phyloP scores from a whole-genome alignment of 2,888 invertebrate genomes.

The Taenaris catops region DNA sequence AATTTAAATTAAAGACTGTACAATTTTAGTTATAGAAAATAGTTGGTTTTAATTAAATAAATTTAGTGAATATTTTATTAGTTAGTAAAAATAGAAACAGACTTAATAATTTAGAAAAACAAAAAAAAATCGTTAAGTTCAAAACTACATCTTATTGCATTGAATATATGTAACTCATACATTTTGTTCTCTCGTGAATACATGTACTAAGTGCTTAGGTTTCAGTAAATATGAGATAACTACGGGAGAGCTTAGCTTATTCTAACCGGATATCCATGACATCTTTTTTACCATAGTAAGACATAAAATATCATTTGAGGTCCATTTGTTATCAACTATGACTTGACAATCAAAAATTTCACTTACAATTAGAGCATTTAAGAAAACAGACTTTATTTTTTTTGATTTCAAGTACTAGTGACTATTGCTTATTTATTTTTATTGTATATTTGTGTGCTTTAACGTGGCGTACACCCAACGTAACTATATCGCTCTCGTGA shows the following conservation, averaged over 20 bases:
- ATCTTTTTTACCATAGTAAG: conserved; percentile 26
- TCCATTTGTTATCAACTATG: conserved; percentile 27
- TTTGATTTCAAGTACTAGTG: conserved; percentile 27
- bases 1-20: too few species aligned
- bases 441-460: conserved; percentile 37
- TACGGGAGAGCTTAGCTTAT: conserved; percentile 31
- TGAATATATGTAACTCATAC: too few species aligned
- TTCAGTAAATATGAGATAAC: conserved; percentile 18
- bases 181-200: conserved; percentile 23
- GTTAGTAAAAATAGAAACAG: too few species aligned
- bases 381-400: too few species aligned
- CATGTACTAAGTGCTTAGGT: conserved; percentile 23
- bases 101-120: too few species aligned
- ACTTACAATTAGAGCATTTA: too few species aligned
- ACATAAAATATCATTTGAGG: conserved; percentile 29
- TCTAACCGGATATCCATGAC: conserved; percentile 32
- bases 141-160: too few species aligned
- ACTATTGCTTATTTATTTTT: conserved; percentile 33
- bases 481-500: conserved; percentile 24
- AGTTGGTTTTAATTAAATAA: too few species aligned
- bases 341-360: too few species aligned
- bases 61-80: too few species aligned
- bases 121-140: too few species aligned
- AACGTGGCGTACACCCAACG: conserved; percentile 32
- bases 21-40: too few species aligned